These are phyloP conservation scores for Spea hammondii DNA, from an alignment of 2,797 vertebrate species.

Conservation along the genomic window DNA sequence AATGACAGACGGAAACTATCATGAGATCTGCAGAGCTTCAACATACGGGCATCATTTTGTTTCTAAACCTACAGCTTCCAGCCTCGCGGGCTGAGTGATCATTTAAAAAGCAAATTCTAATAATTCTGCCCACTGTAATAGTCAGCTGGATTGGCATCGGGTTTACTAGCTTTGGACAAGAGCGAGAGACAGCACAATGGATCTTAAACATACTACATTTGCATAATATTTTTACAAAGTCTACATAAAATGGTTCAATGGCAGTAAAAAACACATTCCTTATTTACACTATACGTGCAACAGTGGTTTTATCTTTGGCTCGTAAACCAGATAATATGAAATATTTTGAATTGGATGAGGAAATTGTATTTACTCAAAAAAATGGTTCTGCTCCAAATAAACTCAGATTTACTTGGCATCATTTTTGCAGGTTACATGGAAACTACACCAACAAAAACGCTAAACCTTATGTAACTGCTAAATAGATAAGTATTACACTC, in stretches of 20 bases:
- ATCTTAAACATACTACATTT: slow-evolving; percentile 63
- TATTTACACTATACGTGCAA: neutral
- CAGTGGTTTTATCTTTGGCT: neutral
- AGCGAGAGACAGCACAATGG: slow-evolving; percentile 62
- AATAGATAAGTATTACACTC: slow-evolving; percentile 28
- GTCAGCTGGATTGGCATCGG: slow-evolving; percentile 77
- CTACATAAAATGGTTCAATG: slow-evolving; percentile 32
- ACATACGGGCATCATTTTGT: slow-evolving; percentile 93
- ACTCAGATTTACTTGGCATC: slow-evolving; percentile 59
- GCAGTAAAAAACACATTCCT: slow-evolving; percentile 12
- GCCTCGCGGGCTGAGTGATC: slow-evolving; percentile 83
- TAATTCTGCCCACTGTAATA: slow-evolving; percentile 84
- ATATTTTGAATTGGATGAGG: neutral
- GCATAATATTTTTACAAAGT: slow-evolving; percentile 48
- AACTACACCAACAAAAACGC: no score
- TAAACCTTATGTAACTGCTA: slow-evolving; percentile 35
- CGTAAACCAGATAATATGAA: neutral
- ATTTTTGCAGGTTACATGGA: no score
- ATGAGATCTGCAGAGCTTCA: slow-evolving; percentile 99
- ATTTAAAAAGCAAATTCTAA: slow-evolving; percentile 95
- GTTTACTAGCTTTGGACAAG: slow-evolving; percentile 77
- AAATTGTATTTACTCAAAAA: slow-evolving; percentile 26
- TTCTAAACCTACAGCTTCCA: slow-evolving; percentile 92
- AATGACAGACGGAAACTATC: slow-evolving; percentile 99
- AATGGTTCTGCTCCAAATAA: slow-evolving; percentile 60